Base-by-base conservation (phyloP, 1,140 invertebrate genomes). In the Planococcus citri region DNA sequence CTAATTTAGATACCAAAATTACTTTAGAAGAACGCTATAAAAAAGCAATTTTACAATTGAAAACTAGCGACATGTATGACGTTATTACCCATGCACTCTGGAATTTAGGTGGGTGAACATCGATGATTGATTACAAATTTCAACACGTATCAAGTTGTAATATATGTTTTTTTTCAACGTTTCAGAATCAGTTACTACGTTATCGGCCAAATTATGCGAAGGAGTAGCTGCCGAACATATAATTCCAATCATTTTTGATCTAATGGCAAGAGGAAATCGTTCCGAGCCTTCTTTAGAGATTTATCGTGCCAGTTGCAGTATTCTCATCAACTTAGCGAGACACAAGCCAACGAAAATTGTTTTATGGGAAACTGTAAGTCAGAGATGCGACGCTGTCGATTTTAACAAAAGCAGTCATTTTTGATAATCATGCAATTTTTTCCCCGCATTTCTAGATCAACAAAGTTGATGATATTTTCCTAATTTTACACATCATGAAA, bases 161-260 rank as follows among this genome's bases (percentile, higher is more conserved):
- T n/a, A n/a, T n/a, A n/a, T n/a, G n/a, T n/a, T n/a, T n/a, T n/a
- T n/a, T n/a, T n/a, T n/a, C n/a, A n/a, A n/a, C n/a, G n/a, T 64
- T 64, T 17, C 20, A 64, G 60, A 64, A 64, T 25, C 60, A 3
- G 60, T 64, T 64, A 64, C 60, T 17, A 64, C 22, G 22, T 17
- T 64, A 25, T 64, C 60, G 60, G 60, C 60, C 10, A 64, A 64
- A 64, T 25, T 64, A 27, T 64, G 60, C 22, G 60, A 64, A 64
- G 60, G 60, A 6, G 60, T 64, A 4, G 60, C 22, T 4, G 22
- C 25, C 22, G 60, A 64, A 25, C 10, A 21, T 20, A 64, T 64
- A 9, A 27, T 64, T 27, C 60, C 60, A 3, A 64, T 64, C 3
- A 64, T 64, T 10, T 64, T 64, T 17, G 21, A 9, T 64, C 6